Percentiles rank a stretch among this genome's conserved stretches.
These are phyloP conservation scores for Holacanthella duospinosa DNA, from an alignment of 2,888 invertebrate genomes.

Conservation along the genomic window DNA sequence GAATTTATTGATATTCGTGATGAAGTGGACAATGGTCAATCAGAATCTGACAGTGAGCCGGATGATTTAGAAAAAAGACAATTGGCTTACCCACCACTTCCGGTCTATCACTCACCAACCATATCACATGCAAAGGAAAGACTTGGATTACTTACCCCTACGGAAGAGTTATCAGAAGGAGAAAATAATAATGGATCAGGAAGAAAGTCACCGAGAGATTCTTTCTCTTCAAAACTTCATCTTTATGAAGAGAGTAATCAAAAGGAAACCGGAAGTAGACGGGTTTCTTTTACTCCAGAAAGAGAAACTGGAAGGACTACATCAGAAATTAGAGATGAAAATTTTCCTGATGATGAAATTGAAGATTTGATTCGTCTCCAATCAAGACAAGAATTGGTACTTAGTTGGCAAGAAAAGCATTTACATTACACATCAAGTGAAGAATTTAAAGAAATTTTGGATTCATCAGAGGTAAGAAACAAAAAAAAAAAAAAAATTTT, in stretches of 20 bases:
- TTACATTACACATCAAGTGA: background rate
- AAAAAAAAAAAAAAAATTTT: too few relatives aligned
- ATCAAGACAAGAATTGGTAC: background rate
- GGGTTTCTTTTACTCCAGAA: background rate
- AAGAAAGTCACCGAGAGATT: background rate
- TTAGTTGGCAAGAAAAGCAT: slow-evolving; percentile 2
- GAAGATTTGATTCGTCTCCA: background rate
- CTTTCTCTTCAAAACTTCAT: background rate
- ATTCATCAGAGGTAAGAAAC: background rate
- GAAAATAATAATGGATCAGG: background rate
- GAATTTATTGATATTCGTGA: background rate
- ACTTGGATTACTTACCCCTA: slow-evolving; percentile 17
- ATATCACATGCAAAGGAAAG: slow-evolving; percentile 11
- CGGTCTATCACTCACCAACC: slow-evolving; percentile 28
- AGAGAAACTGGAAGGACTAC: background rate
- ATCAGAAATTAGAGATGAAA: background rate
- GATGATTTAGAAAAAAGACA: slow-evolving; percentile 19
- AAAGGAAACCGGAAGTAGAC: background rate
- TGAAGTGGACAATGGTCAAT: background rate
- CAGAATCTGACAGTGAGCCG: background rate
- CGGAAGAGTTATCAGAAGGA: slow-evolving; percentile 16
- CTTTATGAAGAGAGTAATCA: background rate
- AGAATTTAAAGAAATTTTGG: background rate
- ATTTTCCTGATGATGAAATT: background rate
- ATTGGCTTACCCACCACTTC: slow-evolving; percentile 33